These are phyloP conservation scores for Eriocheir sinensis DNA, from an alignment of 1,140 invertebrate genomes.

Conservation along the genomic window DNA sequence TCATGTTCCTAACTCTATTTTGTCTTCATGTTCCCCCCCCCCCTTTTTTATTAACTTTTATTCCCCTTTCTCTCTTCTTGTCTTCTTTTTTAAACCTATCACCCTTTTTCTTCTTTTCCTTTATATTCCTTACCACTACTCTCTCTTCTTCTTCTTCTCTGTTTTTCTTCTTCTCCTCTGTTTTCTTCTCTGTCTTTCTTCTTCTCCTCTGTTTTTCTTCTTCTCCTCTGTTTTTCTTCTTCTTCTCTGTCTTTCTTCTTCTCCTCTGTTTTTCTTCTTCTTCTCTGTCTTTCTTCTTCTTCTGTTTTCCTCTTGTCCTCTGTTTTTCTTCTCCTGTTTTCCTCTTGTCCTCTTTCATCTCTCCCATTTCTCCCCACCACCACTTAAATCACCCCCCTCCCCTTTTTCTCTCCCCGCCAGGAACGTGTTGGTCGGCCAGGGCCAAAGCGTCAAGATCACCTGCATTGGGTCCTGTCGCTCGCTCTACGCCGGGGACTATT, in stretches of 20 bases:
- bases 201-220: too few species aligned
- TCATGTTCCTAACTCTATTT: too few species aligned
- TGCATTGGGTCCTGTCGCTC: constrained; percentile 95
- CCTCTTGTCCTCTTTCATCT: too few species aligned
- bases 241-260: not conserved
- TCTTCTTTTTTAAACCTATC: not conserved
- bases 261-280: too few species aligned
- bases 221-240: not conserved
- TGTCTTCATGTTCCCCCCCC: too few species aligned
- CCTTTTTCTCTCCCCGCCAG: constrained; percentile 19
- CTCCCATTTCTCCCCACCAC: too few species aligned
- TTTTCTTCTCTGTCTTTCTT: not conserved
- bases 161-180: not conserved
- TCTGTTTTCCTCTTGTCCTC: not conserved
- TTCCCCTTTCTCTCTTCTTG: not conserved
- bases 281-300: not conserved
- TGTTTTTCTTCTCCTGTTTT: not conserved
- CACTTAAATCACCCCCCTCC: not conserved
- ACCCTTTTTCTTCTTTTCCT: not conserved
- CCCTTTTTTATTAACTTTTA: too few species aligned
- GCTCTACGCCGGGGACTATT: constrained; percentile 92
- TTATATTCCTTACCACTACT: too few species aligned
- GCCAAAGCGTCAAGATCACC: constrained; percentile 90
- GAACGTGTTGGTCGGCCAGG: constrained; percentile 63
- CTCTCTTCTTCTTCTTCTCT: not conserved